A percentile compares a stretch with the other conserved stretches of the same genome.
Evolutionary conservation across 1,140 invertebrate species (phyloP).

Genomic region (Planococcus citri): DNA sequence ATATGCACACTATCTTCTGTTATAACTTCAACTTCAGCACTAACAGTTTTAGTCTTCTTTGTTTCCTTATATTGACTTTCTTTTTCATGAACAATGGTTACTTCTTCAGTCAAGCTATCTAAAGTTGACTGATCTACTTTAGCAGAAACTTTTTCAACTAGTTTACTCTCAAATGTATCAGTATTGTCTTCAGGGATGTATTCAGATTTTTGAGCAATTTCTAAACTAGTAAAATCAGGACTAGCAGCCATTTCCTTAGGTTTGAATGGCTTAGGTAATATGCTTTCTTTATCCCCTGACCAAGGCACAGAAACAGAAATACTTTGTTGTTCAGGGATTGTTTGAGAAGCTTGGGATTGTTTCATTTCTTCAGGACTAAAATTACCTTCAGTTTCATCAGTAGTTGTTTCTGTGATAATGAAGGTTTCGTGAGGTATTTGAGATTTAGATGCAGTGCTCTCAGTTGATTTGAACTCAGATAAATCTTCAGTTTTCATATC

Average conservation of each 20-base stretch:
- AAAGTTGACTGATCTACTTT: slow-evolving; percentile 29
- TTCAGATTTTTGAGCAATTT: neutral
- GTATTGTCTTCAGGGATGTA: slow-evolving; percentile 21
- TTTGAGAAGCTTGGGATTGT: neutral
- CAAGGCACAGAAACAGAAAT: neutral
- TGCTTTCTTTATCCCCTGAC: slow-evolving; percentile 18
- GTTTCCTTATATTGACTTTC: slow-evolving; percentile 5
- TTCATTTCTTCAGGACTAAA: neutral
- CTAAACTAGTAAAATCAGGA: neutral
- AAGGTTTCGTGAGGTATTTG: slow-evolving; percentile 1
- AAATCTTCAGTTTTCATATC: neutral
- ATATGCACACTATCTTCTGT: slow-evolving; percentile 25
- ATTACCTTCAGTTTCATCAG: neutral
- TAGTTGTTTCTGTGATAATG: neutral
- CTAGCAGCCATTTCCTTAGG: neutral
- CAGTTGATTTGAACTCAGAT: neutral
- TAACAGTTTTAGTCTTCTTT: neutral
- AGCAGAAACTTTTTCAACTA: slow-evolving; percentile 29
- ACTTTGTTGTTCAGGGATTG: neutral
- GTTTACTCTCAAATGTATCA: slow-evolving; percentile 28
- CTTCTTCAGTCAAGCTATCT: slow-evolving; percentile 24
- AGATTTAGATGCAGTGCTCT: neutral
- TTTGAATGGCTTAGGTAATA: neutral
- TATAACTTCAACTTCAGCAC: slow-evolving; percentile 27
- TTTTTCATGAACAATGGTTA: slow-evolving; percentile 21